Evolutionary conservation across 2,797 vertebrate species (phyloP), one percentile per base, ranked within the genome.

Genomic region (Melanotaenia boesemani): DNA sequence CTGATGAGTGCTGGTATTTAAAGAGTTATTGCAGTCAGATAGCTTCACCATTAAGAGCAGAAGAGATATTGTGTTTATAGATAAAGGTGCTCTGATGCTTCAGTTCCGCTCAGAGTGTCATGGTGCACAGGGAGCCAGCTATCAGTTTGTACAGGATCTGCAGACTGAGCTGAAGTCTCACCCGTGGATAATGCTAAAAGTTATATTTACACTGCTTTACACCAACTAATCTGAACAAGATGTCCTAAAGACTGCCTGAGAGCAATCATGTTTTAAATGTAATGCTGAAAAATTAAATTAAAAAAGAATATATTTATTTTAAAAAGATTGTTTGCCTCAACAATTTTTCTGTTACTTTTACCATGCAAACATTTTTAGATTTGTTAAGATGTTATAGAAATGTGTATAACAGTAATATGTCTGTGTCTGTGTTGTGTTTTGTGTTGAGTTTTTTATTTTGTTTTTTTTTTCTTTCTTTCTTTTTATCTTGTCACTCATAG

Each of bases 1-100:
- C 73, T 70, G 87, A 88, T 81, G 77, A 89, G 82, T 87, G 90
- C 63, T 80, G 81, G 80, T 85, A 91, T 92, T 83, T 86, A 77
- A 83, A 87, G 83, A 80, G 76, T 80, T 73, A 56, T 70, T 34
- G 58, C 18, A 56, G 68, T n/a, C 50, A 77, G 76, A 83, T 75
- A 73, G 64, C 62, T 65, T 50, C 66, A 58, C 54, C 59, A 8
- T 62, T 56, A 73, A 74, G 63, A 78, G 72, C 65, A 80, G 63
- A 30, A 41, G 61, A 71, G 72, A 87, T 72, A 80, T 22, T 32
- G 63, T 6, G 55, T 69, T 70, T 52, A 57, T 56, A 74, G 79
- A 82, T 75, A 77, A 59, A 77, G 50, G 1, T 39, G 28, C 64
- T 36, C 68, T 20, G 44, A 65, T 56, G 48, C 63, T 60, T 60